Evolutionary conservation across 2,113 vertebrate genomes (phyloP), one percentile per base, ranked within the genome.

Genomic region (Passer montanus): DNA sequence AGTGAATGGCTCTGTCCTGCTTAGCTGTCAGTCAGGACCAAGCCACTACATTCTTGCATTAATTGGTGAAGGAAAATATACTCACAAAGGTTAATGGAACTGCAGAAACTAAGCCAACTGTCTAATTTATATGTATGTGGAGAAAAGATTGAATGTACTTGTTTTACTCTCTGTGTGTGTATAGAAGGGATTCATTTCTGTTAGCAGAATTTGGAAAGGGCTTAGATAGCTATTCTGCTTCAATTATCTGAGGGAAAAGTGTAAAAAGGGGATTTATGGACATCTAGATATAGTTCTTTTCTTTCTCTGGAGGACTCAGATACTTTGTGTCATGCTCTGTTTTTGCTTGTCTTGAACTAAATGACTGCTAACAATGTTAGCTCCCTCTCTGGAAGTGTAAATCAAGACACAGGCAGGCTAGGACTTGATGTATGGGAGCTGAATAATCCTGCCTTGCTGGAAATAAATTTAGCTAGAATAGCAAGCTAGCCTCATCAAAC

Each of bases 61-160:
- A 81, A 80, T 66, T 73, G 49, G 2, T 89, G 41, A 69, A 27
- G 30, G 30, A 86, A 89, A 64, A 76, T 73, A 47, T 18, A 83
- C 63, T 89, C 53, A 64, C 33, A 89, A 77, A 95, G 77, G 87
- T 87, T 95, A 95, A 94, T 87, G 73, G 41, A 91, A 87, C 69
- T 58, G 15, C 64, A 91, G 68, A 95, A 94, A 62, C 15, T 58
- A 84, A 89, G 64, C 49, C 43, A 89, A 77, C 68, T 62, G 20
- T 81, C 52, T 91, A 66, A 84, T 87, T 74, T 81, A 66, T 89
- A 84, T 50, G 28, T 77, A 53, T 77, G 41, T n/a, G 46, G 19
- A 84, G 11, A 89, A 89, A n/a, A 27, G 31, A 87, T 67, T 84
- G 66, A 72, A 33, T 67, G 19, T 55, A 70, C 11, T 83, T 75